A percentile compares a stretch with the other conserved stretches of the same genome.
phyloP scores from a whole-genome alignment of 2,888 invertebrate species.

The Anticlea derivata region DNA sequence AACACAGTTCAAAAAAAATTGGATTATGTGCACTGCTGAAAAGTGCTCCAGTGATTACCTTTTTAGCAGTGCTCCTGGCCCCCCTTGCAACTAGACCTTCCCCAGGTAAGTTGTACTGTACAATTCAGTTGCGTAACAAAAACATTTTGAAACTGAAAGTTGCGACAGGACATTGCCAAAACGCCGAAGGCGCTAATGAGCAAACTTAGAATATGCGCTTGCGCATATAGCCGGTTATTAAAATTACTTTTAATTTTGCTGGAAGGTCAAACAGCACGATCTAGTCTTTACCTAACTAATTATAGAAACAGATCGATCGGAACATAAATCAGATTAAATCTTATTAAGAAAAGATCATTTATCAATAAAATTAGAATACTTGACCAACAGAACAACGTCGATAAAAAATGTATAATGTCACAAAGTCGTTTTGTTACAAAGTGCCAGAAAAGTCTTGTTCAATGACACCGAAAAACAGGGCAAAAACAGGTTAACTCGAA shows the following conservation, averaged over 20 bases:
- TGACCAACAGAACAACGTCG: neutral
- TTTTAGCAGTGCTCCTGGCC: conserved; percentile 69
- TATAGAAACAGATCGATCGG: conserved; percentile 30
- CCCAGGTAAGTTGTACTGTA: conserved; percentile 48
- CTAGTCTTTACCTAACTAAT: conserved; percentile 29
- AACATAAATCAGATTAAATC: conserved; percentile 20
- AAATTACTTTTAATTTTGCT: conserved; percentile 22
- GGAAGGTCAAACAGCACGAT: conserved; percentile 22
- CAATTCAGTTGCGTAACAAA: conserved; percentile 47
- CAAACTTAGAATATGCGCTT: conserved; percentile 46
- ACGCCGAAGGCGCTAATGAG: conserved; percentile 55
- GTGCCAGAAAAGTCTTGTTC: conserved; percentile 21
- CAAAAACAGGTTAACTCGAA: conserved; percentile 23
- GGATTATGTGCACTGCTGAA: conserved; percentile 79
- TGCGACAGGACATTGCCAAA: conserved; percentile 51
- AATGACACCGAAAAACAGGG: conserved; percentile 21
- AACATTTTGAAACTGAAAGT: conserved; percentile 57
- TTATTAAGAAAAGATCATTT: conserved; percentile 13
- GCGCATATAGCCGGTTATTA: conserved; percentile 25
- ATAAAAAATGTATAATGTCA: conserved; percentile 17
- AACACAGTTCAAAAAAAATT: conserved; percentile 52
- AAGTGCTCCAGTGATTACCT: conserved; percentile 69
- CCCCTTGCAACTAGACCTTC: conserved; percentile 44
- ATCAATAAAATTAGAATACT: conserved; percentile 7
- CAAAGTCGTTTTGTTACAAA: conserved; percentile 12